Evolutionary conservation across 2,797 vertebrate genomes (phyloP), one percentile per base, ranked within the genome.

Genomic region (Falco novaeseelandiae): DNA sequence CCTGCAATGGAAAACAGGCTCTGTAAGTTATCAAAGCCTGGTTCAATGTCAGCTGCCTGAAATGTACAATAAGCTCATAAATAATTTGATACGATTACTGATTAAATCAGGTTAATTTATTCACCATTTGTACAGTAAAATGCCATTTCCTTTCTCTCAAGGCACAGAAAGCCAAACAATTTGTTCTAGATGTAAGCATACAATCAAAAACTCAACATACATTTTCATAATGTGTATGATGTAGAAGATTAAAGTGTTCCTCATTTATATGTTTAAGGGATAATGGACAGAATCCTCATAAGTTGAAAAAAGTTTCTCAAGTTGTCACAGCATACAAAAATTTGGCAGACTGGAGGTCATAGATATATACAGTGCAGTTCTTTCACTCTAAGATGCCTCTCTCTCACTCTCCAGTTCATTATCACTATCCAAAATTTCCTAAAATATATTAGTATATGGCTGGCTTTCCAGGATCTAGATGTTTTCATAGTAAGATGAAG

Each of bases 1-100:
- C 99, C 99, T 99, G 95, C 42, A 90, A 59, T 15, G 32, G 92
- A 85, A 95, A 90, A 80, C 2, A n/a, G n/a, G n/a, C 32, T 90
- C 61, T 29, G 32, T 90, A 83, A 89, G 42, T 20, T 20, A 67
- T 18, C 83, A 59, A 36, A 67, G 46, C 7, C 52, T 32, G 30
- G 19, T 48, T 30, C 69, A 19, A 5, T 4, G 20, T 13, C 79
- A 73, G 32, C 40, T 52, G 44, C 67, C 74, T 26, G 42, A 32
- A 55, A 79, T 3, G 2, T 38, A 21, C 79, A 59, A 36, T 40
- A 36, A 67, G 8, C 38, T 82, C 30, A 36, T 10, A 27, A 57
- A 44, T 32, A 22, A 61, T n/a, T 6, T 32, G 14, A 49, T 30
- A 21, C 12, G 20, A 42, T 48, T 38, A 25, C 40, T 54, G 54